These are phyloP conservation scores for Alethe castanea DNA, from an alignment of 2,113 vertebrate species.

Conservation along the genomic window DNA sequence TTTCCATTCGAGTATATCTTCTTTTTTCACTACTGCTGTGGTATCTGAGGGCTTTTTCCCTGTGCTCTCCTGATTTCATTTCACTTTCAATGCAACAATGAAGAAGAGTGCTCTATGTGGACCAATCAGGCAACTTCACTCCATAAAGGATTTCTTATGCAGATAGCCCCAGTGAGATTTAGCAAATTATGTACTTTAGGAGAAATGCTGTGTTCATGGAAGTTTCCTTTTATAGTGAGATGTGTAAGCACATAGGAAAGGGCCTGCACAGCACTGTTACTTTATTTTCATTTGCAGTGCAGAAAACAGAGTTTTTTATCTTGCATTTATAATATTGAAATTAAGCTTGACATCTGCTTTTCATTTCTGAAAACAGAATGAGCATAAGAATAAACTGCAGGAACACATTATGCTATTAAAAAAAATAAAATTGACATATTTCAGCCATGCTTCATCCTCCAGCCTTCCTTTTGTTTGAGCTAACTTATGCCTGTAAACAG, in stretches of 20 bases:
- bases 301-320: neutral
- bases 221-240: neutral
- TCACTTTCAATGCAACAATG: neutral
- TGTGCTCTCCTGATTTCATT: neutral
- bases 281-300: neutral
- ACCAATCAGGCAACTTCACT: neutral
- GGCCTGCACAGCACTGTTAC: neutral
- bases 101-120: neutral
- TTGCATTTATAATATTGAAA: neutral
- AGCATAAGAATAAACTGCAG: neutral
- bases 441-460: neutral
- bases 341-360: neutral
- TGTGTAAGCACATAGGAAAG: neutral
- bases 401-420: neutral
- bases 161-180: neutral
- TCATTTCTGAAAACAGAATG: neutral
- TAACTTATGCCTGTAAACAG: neutral
- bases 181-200: neutral
- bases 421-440: neutral
- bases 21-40: neutral
- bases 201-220: neutral
- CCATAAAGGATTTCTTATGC: neutral
- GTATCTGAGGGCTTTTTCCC: neutral
- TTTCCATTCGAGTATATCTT: neutral
- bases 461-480: neutral